Conservation (phyloP, 2,888 invertebrate species). For the Muschampia plurimacula region DNA sequence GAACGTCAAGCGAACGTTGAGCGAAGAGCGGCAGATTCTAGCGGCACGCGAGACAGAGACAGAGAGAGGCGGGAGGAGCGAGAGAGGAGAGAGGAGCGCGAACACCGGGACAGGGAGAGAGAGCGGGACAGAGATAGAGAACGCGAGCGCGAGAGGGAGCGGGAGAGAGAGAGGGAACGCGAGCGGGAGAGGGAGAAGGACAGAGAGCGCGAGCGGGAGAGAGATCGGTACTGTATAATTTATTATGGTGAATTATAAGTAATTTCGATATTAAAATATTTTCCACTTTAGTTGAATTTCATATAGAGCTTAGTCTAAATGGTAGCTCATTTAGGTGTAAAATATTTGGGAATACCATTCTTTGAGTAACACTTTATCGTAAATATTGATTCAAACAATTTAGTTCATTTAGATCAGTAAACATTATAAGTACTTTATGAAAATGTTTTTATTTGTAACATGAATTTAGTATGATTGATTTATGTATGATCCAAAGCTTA, state of each 20-base stretch:
- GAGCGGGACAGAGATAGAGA: constrained; percentile 62
- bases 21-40: constrained; percentile 76
- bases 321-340: too few relatives aligned
- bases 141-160: constrained; percentile 59
- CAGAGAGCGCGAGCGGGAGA: constrained; percentile 49
- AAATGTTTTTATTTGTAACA: too few relatives aligned
- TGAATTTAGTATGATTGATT: too few relatives aligned
- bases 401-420: too few relatives aligned
- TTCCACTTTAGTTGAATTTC: background rate
- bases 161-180: constrained; percentile 63
- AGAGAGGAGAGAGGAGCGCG: constrained; percentile 56
- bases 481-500: too few relatives aligned
- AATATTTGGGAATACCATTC: too few relatives aligned
- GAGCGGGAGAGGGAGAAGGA: constrained; percentile 60
- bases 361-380: too few relatives aligned
- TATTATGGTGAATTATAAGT: background rate
- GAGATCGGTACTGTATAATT: background rate
- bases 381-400: too few relatives aligned
- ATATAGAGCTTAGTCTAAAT: too few relatives aligned
- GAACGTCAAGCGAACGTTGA: constrained; percentile 94
- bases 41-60: constrained; percentile 71
- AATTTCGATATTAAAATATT: background rate
- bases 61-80: constrained; percentile 60
- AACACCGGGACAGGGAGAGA: constrained; percentile 61
- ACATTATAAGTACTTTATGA: too few relatives aligned